These are phyloP conservation scores for Meriones psammophilus DNA, from an alignment of 2,797 vertebrate genomes.

Conservation along the genomic window DNA sequence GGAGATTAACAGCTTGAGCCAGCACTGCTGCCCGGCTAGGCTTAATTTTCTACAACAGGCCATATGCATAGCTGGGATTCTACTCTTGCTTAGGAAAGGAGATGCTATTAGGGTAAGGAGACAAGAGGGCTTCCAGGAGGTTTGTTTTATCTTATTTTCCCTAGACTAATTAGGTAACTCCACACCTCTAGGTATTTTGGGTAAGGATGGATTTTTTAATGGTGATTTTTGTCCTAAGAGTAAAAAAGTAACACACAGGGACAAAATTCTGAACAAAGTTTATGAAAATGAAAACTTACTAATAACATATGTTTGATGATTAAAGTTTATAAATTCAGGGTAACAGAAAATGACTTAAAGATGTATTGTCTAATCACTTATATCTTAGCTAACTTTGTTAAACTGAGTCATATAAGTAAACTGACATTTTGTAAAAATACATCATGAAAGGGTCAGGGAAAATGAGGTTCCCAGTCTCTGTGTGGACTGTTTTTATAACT, in stretches of 20 bases:
- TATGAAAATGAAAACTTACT: not conserved
- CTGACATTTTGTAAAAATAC: not conserved
- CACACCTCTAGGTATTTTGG: not conserved
- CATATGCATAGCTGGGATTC: not conserved
- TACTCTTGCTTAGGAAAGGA: not conserved
- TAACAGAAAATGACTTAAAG: not conserved
- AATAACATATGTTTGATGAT: not conserved
- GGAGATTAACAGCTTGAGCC: too few species aligned
- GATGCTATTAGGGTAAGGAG: not conserved
- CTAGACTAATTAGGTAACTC: not conserved
- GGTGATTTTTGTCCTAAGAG: not conserved
- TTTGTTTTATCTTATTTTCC: not conserved
- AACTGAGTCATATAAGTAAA: not conserved
- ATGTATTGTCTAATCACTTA: not conserved
- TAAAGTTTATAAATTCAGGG: not conserved
- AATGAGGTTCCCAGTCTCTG: too few species aligned
- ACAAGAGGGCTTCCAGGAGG: not conserved
- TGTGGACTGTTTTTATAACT: too few species aligned
- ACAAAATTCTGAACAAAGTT: not conserved
- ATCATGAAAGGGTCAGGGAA: not conserved
- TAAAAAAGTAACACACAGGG: not conserved
- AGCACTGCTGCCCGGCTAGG: too few species aligned
- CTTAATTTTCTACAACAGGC: not conserved
- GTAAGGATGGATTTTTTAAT: not conserved
- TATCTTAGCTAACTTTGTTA: not conserved